A percentile compares a stretch with the other conserved stretches of the same genome.
Evolutionary conservation across 1,140 invertebrate species (phyloP).

Genomic region (Leptestheria dahalacensis): DNA sequence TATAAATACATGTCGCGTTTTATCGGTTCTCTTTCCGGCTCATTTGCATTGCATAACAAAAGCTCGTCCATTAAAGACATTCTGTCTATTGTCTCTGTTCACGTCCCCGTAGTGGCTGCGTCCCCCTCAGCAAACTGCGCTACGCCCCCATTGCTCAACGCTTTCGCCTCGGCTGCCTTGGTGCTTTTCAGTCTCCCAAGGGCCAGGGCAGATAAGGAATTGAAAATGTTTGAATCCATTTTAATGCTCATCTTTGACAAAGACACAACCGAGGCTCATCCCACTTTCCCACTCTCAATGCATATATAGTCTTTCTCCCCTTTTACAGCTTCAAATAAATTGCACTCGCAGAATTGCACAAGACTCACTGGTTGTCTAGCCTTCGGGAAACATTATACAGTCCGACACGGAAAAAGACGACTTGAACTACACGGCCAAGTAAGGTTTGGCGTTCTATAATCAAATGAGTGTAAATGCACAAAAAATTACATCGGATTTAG

Average conservation of each 20-base stretch:
- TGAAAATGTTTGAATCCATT: not conserved
- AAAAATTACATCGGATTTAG: too few relatives aligned
- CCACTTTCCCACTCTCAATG: not conserved
- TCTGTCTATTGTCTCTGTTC: not conserved
- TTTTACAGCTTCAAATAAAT: not conserved
- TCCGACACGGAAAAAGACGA: too few relatives aligned
- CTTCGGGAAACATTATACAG: too few relatives aligned
- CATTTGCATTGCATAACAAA: not conserved
- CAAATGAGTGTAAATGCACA: too few relatives aligned
- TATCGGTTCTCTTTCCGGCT: not conserved
- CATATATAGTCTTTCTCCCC: not conserved
- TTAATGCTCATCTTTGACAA: not conserved
- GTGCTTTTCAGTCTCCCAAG: not conserved
- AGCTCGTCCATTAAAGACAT: not conserved
- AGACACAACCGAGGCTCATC: not conserved
- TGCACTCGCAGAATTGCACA: too few relatives aligned
- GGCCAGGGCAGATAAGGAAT: not conserved
- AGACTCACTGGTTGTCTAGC: too few relatives aligned
- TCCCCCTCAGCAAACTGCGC: too few relatives aligned
- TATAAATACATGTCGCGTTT: not conserved
- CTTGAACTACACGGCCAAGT: too few relatives aligned
- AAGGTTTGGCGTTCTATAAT: too few relatives aligned
- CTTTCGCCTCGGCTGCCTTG: not conserved
- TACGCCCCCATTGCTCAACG: too few relatives aligned
- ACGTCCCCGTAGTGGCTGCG: too few relatives aligned